These are phyloP conservation scores for Terrapene triunguis DNA, from an alignment of 2,113 vertebrate species.

Conservation along the genomic window DNA sequence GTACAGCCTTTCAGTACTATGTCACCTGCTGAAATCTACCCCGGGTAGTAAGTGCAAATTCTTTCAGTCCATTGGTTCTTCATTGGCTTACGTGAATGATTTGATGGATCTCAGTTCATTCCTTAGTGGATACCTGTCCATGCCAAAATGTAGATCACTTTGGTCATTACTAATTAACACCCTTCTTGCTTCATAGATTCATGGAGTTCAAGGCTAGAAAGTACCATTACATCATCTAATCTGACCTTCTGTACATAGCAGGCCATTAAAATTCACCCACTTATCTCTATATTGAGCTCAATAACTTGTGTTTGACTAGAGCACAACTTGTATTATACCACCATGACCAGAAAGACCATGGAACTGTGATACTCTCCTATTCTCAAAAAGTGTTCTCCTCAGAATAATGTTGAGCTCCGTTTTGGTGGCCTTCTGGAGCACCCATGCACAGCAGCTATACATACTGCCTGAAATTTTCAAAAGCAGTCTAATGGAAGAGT, in stretches of 20 bases:
- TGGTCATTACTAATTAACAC: not conserved
- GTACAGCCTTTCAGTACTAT: not conserved
- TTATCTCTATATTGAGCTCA: not conserved
- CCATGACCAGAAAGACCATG: too few species aligned
- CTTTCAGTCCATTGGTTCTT: not conserved
- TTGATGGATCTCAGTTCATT: not conserved
- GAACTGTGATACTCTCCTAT: not conserved
- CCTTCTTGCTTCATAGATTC: not conserved
- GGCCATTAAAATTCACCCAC: not conserved
- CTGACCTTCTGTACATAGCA: not conserved
- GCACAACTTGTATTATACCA: not conserved
- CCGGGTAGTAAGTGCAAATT: not conserved
- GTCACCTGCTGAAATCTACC: not conserved
- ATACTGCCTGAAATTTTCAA: too few species aligned
- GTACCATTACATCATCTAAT: not conserved
- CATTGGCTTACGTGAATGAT: not conserved
- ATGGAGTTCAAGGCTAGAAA: not conserved
- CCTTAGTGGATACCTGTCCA: not conserved
- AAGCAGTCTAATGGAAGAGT: not conserved
- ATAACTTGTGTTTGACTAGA: not conserved
- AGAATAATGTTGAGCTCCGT: not conserved
- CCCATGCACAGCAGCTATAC: not conserved
- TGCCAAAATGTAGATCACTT: not conserved
- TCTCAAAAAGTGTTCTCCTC: not conserved
- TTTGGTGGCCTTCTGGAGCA: not conserved